Evolutionary conservation across 1,140 invertebrate genomes (phyloP).

Genomic region (Dreissena polymorpha): DNA sequence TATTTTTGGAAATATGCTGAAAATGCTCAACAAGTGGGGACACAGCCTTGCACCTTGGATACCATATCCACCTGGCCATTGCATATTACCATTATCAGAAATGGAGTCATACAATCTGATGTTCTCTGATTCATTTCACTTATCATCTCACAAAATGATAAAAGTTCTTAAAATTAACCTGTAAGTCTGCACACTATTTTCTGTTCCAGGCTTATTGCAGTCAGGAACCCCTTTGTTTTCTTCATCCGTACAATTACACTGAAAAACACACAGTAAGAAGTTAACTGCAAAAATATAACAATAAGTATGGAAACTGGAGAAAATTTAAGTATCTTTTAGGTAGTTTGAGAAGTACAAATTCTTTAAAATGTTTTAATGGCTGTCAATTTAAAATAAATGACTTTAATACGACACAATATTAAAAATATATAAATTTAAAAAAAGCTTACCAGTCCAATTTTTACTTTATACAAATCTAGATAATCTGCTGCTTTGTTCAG

Average conservation of each 20-base stretch:
- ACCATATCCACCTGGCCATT: too few relatives aligned
- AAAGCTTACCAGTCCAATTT: slow-evolving; percentile 51
- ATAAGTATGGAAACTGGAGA: background rate
- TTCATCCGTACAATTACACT: slow-evolving; percentile 41
- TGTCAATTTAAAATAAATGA: too few relatives aligned
- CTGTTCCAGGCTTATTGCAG: slow-evolving; percentile 12
- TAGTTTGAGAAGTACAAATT: too few relatives aligned
- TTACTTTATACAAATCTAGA: slow-evolving; percentile 49
- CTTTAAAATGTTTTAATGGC: too few relatives aligned
- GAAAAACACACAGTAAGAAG: background rate
- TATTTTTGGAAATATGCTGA: too few relatives aligned
- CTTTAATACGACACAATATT: too few relatives aligned
- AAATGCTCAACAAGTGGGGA: too few relatives aligned
- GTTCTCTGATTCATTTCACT: background rate
- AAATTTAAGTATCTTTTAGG: too few relatives aligned
- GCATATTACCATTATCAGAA: too few relatives aligned
- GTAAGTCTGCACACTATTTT: slow-evolving; percentile 48
- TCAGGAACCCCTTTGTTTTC: slow-evolving; percentile 8
- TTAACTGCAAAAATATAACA: background rate
- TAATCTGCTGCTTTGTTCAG: slow-evolving; percentile 48
- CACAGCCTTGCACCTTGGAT: too few relatives aligned
- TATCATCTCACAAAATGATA: background rate
- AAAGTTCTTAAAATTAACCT: slow-evolving; percentile 19
- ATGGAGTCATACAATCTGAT: too few relatives aligned
- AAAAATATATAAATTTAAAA: background rate